Evolutionary conservation across 1,140 invertebrate genomes (phyloP).

Genomic region (Magallana ariakensis): DNA sequence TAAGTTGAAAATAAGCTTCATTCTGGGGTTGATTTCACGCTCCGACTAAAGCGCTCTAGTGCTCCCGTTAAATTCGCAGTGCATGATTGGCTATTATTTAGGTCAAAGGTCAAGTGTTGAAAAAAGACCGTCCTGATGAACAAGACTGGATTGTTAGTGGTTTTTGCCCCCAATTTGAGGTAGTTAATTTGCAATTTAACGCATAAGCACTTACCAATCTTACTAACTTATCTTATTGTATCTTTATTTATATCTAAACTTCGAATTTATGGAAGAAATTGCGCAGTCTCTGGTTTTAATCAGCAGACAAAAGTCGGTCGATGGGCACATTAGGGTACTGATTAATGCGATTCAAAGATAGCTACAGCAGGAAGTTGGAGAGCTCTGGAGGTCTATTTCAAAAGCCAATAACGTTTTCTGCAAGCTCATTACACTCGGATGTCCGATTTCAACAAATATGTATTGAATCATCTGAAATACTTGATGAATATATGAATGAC

Average conservation of each 20-base stretch:
- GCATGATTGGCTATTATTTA: background rate
- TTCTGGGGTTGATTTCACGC: background rate
- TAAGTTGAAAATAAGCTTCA: background rate
- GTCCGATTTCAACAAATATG: too few species aligned
- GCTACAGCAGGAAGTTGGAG: too few species aligned
- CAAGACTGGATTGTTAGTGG: background rate
- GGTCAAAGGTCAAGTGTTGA: background rate
- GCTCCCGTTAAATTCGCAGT: background rate
- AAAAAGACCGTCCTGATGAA: background rate
- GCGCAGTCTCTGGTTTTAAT: background rate
- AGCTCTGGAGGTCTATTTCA: too few species aligned
- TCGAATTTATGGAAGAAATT: too few species aligned
- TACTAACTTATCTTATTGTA: too few species aligned
- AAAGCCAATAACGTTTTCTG: too few species aligned
- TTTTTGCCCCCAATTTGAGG: background rate
- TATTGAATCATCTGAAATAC: too few species aligned
- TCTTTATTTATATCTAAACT: too few species aligned
- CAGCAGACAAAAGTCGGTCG: slow-evolving; percentile 35
- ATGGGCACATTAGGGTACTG: background rate
- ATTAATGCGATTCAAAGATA: slow-evolving; percentile 7
- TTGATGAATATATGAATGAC: too few species aligned
- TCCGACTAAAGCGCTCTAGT: background rate
- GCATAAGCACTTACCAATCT: too few species aligned
- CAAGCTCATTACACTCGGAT: too few species aligned
- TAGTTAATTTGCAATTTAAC: background rate